Conservation (phyloP, 2,888 invertebrate species). For the Hypolimnas misippus region DNA sequence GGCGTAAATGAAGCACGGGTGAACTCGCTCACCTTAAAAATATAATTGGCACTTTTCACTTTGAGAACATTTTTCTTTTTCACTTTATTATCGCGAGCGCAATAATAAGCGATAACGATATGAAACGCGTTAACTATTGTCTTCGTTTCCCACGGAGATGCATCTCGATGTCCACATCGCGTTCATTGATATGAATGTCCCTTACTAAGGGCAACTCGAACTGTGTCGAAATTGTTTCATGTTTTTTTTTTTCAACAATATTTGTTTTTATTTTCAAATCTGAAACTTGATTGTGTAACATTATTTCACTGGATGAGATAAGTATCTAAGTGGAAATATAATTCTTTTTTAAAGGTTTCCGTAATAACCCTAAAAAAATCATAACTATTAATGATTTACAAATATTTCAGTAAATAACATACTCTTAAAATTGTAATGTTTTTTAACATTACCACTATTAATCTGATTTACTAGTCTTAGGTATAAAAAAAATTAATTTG, state of each 20-base stretch:
- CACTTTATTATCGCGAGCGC: constrained; percentile 21
- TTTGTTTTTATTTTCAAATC: no score
- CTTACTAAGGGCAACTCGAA: neutral
- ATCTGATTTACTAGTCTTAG: no score
- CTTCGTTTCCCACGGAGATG: constrained; percentile 46
- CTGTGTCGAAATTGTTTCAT: neutral
- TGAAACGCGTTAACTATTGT: constrained; percentile 46
- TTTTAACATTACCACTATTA: no score
- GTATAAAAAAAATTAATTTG: no score
- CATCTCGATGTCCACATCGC: constrained; percentile 42
- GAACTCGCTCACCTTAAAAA: neutral
- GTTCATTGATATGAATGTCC: constrained; percentile 1
- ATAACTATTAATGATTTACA: no score
- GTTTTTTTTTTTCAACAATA: neutral
- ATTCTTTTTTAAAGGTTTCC: no score
- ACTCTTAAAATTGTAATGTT: no score
- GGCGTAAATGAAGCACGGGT: neutral
- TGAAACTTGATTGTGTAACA: no score
- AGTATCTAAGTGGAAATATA: no score
- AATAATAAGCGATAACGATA: constrained; percentile 26
- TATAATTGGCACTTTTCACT: constrained; percentile 4
- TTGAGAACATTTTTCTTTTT: constrained; percentile 12
- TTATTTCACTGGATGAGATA: no score
- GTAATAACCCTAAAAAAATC: no score
- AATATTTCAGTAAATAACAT: no score